Base-by-base conservation (phyloP, 2,888 invertebrate genomes). In the Morpho helenor region DNA sequence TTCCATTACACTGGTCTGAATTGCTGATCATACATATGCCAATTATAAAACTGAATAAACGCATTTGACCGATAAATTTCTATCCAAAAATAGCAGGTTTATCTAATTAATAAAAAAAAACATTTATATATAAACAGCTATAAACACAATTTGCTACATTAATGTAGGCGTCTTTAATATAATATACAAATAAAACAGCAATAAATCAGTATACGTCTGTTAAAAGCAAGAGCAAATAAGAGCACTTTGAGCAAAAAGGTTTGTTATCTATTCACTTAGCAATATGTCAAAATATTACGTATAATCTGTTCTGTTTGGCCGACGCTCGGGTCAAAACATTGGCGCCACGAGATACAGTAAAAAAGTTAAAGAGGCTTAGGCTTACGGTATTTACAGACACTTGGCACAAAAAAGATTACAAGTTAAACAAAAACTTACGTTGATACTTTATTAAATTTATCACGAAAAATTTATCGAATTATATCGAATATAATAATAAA, bases 241-340 rank as follows among this genome's bases (percentile, higher is more conserved):
- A 68, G 74, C 69, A 49, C 49, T 49, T 68, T 69, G 65, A 68
- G 61, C 67, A 68, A 73, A 77, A 77, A 75, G 75, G 75, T 69
- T 70, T 69, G 74, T 82, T 86, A 85, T 84, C 85, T 79, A 61
- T 67, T 74, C 74, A 83, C 84, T 85, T 84, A 84, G 75, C 75
- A 68, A 74, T 78, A 80, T 84, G 85, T 85, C 84, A 79, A 76
- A 82, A 81, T 78, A 80, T 78, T 76, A 71, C 74, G 75, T 73
- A 76, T 65, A 65, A 65, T 61, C 83, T 84, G 85, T 74, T 79
- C 74, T 76, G 70, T 78, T 79, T 84, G 76, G 67, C 71, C 72
- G 64, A 56, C 71, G 68, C 69, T 68, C 52, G 69, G 63, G 52
- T 63, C 69, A 50, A 41, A 59, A 44, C 69, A 80, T 83, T 81